These are phyloP conservation scores for Masnerella sp. DNA, from an alignment of 2,888 invertebrate genomes.

Conservation along the genomic window DNA sequence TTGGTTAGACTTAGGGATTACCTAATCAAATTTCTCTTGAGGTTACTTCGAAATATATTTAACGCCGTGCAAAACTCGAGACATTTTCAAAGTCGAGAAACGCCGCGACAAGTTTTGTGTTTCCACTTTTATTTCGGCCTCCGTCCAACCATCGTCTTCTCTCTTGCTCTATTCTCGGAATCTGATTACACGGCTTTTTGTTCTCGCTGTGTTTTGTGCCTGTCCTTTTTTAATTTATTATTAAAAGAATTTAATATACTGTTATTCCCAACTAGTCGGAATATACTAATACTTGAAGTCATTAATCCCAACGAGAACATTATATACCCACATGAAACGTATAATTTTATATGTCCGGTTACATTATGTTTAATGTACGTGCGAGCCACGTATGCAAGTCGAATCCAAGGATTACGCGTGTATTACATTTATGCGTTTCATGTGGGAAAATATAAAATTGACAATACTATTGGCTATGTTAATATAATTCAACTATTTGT, in stretches of 20 bases:
- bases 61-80: constrained; percentile 47
- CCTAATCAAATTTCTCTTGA: constrained; percentile 59
- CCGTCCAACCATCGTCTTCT: constrained; percentile 7
- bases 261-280: constrained; percentile 59
- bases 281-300: constrained; percentile 61
- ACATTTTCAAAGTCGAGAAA: constrained; percentile 47
- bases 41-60: constrained; percentile 58
- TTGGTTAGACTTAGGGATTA: constrained; percentile 60
- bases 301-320: constrained; percentile 60
- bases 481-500: constrained; percentile 54
- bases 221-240: constrained; percentile 51
- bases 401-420: constrained; percentile 57
- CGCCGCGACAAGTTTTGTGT: constrained; percentile 41
- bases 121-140: constrained; percentile 19
- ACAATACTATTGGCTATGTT: constrained; percentile 51
- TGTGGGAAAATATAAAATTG: constrained; percentile 60
- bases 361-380: constrained; percentile 61
- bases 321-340: constrained; percentile 61
- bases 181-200: constrained; percentile 50
- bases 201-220: constrained; percentile 23
- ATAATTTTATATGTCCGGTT: constrained; percentile 63
- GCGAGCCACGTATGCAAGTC: constrained; percentile 59
- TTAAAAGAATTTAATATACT: constrained; percentile 56
- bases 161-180: constrained; percentile 20
- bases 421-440: constrained; percentile 54